A percentile compares a stretch with the other conserved stretches of the same genome.
phyloP scores from a whole-genome alignment of 2,888 invertebrate genomes.

The Clunio marinus region DNA sequence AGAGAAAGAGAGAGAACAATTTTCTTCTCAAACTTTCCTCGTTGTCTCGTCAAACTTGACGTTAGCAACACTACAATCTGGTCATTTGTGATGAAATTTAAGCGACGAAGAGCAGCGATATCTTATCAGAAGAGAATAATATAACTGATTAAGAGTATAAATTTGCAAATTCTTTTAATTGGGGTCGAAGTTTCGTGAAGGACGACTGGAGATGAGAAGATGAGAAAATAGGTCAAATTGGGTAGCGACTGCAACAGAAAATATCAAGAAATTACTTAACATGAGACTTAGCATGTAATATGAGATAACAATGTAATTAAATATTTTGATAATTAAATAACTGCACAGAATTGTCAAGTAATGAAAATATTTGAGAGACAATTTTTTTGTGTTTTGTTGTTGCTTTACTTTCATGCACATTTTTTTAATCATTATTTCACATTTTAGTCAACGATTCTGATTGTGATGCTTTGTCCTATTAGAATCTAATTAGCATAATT shows the following conservation, averaged over 20 bases:
- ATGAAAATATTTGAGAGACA: no score
- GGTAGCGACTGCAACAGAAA: not conserved
- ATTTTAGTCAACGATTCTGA: not conserved
- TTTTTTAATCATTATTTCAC: not conserved
- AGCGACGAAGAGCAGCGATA: not conserved
- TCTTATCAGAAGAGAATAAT: not conserved
- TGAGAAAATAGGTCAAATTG: conserved; percentile 8
- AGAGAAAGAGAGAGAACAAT: not conserved
- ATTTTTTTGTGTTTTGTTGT: no score
- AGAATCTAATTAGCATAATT: not conserved
- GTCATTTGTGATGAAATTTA: not conserved
- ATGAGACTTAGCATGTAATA: no score
- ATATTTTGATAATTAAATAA: no score
- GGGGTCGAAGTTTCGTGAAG: not conserved
- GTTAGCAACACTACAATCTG: conserved; percentile 10
- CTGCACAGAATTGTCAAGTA: no score
- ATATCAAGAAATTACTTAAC: not conserved
- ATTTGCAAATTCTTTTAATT: not conserved
- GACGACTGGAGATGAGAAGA: not conserved
- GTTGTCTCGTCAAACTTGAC: no score
- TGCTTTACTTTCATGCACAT: conserved; percentile 10
- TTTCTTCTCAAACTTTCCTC: not conserved
- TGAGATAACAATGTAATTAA: no score
- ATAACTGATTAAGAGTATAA: not conserved
- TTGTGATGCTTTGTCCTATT: not conserved